Base-by-base conservation (phyloP, 1,140 invertebrate genomes). In the Plodia interpunctella region DNA sequence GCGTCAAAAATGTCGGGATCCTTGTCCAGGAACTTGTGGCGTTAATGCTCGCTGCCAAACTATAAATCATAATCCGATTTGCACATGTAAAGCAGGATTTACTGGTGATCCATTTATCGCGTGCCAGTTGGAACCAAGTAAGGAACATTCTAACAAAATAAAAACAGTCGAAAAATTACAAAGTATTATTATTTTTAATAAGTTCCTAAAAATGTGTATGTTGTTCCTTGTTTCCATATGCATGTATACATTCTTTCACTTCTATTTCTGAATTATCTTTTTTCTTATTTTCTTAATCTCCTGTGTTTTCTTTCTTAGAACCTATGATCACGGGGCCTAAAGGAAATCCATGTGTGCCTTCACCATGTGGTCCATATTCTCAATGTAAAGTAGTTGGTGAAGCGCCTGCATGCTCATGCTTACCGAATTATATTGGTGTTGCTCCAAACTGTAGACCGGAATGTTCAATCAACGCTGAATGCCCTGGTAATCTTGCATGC, bases 101-200 rank as follows among this genome's bases (percentile, higher is more conserved):
- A 95, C 94, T 50, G 96, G 96, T 38, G 94, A 97, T 92, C 95
- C 96, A n/a, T 96, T 96, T 77, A 92, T 93, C 55, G 93, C 94
- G 73, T 97, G 96, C 78, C 90, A 86, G 62, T 75, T 86, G 70
- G 80, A 88, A 57, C 71, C 72, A 86, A 87, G 86, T 88, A 88
- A 91, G 86, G 65, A 53, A 55, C 66, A 65, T 68, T 78, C 66
- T 58, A 64, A 63, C 21, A 74, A 60, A 70, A 68, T 62, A 71
- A 64, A 69, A 66, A 57, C 15, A 49, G 21, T 52, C 28, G 49
- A 55, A 52, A 64, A 55, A 58, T 15, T 44, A 13, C 38, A 44
- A 60, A 59, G 61, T 63, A 58, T 62, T 70, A 62, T 66, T 15
- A 55, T 66, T 52, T 58, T 65, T 51, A 20, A 25, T 25, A 53